Percentiles rank a stretch among this genome's conserved stretches.
These are phyloP conservation scores for Tangachromis dhanisi DNA, from an alignment of 2,113 vertebrate species.

Conservation along the genomic window DNA sequence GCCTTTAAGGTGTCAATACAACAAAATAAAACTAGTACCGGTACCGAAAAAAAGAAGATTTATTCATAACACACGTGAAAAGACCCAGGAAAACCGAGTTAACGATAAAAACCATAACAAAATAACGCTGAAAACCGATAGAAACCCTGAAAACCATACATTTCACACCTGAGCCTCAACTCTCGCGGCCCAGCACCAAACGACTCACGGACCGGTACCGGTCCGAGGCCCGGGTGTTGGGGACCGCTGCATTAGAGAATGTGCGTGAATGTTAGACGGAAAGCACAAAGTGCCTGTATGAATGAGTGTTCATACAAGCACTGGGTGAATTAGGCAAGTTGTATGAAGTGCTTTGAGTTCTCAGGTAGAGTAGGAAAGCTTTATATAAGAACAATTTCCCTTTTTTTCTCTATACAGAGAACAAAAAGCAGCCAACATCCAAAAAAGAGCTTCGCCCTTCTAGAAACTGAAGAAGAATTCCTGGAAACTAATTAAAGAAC, in stretches of 20 bases:
- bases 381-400: not conserved
- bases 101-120: too few relatives aligned
- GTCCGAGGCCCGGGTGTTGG: too few relatives aligned
- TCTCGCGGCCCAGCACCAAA: too few relatives aligned
- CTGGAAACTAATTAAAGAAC: not conserved
- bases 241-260: not conserved
- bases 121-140: too few relatives aligned
- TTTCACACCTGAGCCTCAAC: too few relatives aligned
- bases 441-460: not conserved
- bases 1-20: too few relatives aligned
- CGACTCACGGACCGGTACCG: too few relatives aligned
- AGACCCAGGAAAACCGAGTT: too few relatives aligned
- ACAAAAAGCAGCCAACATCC: not conserved
- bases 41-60: too few relatives aligned
- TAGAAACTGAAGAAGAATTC: not conserved
- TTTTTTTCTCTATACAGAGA: not conserved
- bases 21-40: too few relatives aligned
- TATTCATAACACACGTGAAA: too few relatives aligned
- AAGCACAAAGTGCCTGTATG: not conserved
- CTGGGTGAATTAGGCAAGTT: not conserved
- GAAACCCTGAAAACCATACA: too few relatives aligned
- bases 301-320: accelerated
- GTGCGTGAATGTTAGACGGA: accelerated
- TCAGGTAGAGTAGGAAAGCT: not conserved
- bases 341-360: not conserved